Evolutionary conservation across 2,888 invertebrate species (phyloP).

Genomic region (Dendrolimus pini): DNA sequence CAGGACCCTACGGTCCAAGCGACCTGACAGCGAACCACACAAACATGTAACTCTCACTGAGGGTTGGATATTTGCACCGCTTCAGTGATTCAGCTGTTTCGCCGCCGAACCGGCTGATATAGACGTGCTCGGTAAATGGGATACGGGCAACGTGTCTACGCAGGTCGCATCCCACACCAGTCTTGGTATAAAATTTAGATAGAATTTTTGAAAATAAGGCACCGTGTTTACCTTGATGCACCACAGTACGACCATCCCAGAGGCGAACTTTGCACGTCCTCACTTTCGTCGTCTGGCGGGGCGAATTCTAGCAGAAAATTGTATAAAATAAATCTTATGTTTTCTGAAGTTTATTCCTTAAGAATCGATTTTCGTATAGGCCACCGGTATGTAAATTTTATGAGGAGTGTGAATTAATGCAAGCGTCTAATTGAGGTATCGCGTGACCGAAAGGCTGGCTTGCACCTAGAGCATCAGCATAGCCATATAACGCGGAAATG

Average conservation of each 20-base stretch:
- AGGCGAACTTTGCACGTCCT: slow-evolving; percentile 23
- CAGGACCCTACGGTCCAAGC: no score
- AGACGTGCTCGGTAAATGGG: not conserved
- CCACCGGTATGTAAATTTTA: no score
- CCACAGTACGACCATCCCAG: slow-evolving; percentile 41
- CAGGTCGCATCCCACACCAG: not conserved
- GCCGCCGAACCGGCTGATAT: not conserved
- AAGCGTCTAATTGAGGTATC: no score
- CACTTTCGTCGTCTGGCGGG: slow-evolving; percentile 24
- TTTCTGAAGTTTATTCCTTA: no score
- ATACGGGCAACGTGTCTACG: not conserved
- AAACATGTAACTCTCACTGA: no score
- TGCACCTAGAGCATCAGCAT: no score
- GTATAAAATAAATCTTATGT: not conserved
- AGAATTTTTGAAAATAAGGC: not conserved
- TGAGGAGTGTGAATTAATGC: no score
- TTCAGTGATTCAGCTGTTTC: not conserved
- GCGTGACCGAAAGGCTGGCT: no score
- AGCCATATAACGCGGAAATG: no score
- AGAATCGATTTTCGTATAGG: no score
- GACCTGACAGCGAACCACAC: no score
- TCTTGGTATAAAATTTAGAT: not conserved
- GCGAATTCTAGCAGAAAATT: slow-evolving; percentile 29
- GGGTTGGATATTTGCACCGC: not conserved
- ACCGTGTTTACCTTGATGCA: slow-evolving; percentile 21